These are phyloP conservation scores for Poeciliopsis occidentalis DNA, from an alignment of 2,113 vertebrate genomes.

Conservation along the genomic window DNA sequence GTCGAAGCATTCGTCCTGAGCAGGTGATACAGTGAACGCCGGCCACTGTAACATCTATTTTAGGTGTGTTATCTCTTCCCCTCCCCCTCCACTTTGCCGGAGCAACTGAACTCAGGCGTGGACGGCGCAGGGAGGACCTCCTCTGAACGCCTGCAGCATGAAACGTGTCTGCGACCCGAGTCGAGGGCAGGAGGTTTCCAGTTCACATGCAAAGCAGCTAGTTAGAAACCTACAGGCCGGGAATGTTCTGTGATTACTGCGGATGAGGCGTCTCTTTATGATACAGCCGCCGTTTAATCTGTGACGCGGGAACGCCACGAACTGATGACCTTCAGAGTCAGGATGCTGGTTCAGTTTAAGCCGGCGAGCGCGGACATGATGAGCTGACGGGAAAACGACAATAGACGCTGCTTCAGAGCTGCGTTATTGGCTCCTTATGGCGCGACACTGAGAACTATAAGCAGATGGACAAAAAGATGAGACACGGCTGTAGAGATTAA, in stretches of 20 bases:
- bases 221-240: background rate
- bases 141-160: slow-evolving; percentile 6
- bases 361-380: background rate
- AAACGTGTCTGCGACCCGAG: slow-evolving; percentile 7
- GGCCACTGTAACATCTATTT: slow-evolving; percentile 73
- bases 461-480: slow-evolving; percentile 27
- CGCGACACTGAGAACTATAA: background rate
- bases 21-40: slow-evolving; percentile 62
- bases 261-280: background rate
- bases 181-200: slow-evolving; percentile 30
- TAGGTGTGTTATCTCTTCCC: slow-evolving; percentile 50
- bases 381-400: background rate
- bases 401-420: background rate
- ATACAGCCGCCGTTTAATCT: background rate
- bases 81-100: slow-evolving; percentile 1
- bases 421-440: background rate
- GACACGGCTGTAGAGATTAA: slow-evolving; percentile 36
- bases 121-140: slow-evolving; percentile 8
- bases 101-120: slow-evolving; percentile 5
- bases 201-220: slow-evolving; percentile 49
- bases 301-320: background rate
- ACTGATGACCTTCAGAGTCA: slow-evolving; percentile 15
- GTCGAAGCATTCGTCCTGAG: slow-evolving; percentile 50
- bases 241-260: background rate
- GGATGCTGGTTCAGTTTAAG: background rate